Base-by-base conservation (phyloP, 1,140 invertebrate species). In the Drosophila sechellia region DNA sequence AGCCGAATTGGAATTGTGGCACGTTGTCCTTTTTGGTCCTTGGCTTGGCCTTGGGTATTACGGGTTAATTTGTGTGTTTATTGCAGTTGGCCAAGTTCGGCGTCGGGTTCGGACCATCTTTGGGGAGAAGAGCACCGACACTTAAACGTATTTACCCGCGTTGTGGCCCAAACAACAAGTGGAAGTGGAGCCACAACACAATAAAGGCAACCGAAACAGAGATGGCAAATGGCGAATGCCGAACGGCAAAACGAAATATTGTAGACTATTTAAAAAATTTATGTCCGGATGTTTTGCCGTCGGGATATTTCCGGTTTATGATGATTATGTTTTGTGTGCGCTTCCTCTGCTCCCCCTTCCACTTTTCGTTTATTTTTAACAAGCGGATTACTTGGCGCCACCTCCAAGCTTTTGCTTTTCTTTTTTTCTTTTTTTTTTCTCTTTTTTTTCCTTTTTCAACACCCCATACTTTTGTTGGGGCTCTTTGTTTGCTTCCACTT, bases 251-350 rank as follows among this genome's bases (percentile, higher is more conserved):
- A 81, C 84, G 83, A 89, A 87, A 89, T 89, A 86, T 86, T 86
- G 84, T 89, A 90, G 85, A 90, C 80, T 89, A 85, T 90, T 90
- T 90, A 87, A 87, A 86, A 90, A 90, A 90, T 90, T 90, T 90
- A 90, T 90, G 80, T 79, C 80, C 87, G 87, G 87, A 90, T 90
- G 83, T 90, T 90, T 90, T 90, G 83, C 87, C 84, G 83, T 90
- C 89, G 89, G 87, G 77, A 89, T 87, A 90, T 87, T 90, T 90
- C 87, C 87, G 87, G 87, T 90, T 90, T 90, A 90, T 90, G 87
- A 90, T 90, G 87, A 90, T 90, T 90, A 90, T 90, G 84, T 89
- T 89, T 66, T 72, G 64, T 89, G 61, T 74, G 70, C 71, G 76
- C 76, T 56, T 48, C 56, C 80, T 56, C 39, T 53, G 31, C 31